These are phyloP conservation scores for Lumbricus terrestris DNA, from an alignment of 2,888 invertebrate species.

Conservation along the genomic window DNA sequence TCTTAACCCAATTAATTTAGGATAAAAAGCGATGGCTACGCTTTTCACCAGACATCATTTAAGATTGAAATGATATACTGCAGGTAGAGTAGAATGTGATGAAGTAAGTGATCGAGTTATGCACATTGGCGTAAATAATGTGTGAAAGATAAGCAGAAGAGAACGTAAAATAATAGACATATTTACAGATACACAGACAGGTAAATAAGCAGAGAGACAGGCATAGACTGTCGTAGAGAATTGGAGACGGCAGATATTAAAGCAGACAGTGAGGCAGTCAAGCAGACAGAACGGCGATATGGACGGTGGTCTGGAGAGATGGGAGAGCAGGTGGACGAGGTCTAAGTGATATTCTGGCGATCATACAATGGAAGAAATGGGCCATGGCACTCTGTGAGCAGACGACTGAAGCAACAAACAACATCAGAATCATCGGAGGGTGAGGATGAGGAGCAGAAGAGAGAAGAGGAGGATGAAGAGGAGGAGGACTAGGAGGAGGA, in stretches of 20 bases:
- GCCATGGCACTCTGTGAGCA: not conserved
- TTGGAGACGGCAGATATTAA: too few species aligned
- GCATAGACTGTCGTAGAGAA: too few species aligned
- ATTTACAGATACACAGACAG: not conserved
- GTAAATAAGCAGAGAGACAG: not conserved
- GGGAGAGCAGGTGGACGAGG: slow-evolving; percentile 3
- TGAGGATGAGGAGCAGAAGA: not conserved
- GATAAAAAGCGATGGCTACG: too few species aligned
- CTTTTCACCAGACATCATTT: too few species aligned
- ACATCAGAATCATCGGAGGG: not conserved
- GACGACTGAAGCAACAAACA: not conserved
- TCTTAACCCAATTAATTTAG: too few species aligned
- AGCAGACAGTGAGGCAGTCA: too few species aligned
- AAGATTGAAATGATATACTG: too few species aligned
- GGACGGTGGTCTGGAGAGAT: too few species aligned
- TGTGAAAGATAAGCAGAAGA: not conserved
- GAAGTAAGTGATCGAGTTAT: too few species aligned
- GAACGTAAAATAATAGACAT: not conserved
- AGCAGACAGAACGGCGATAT: not conserved
- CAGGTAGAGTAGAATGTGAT: too few species aligned
- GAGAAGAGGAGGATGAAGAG: too few species aligned
- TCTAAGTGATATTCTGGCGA: not conserved
- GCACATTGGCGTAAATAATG: too few species aligned
- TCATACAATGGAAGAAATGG: not conserved
- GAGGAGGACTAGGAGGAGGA: not conserved